Conservation (phyloP, 2,113 vertebrate species). For the Australoheros scitulus region DNA sequence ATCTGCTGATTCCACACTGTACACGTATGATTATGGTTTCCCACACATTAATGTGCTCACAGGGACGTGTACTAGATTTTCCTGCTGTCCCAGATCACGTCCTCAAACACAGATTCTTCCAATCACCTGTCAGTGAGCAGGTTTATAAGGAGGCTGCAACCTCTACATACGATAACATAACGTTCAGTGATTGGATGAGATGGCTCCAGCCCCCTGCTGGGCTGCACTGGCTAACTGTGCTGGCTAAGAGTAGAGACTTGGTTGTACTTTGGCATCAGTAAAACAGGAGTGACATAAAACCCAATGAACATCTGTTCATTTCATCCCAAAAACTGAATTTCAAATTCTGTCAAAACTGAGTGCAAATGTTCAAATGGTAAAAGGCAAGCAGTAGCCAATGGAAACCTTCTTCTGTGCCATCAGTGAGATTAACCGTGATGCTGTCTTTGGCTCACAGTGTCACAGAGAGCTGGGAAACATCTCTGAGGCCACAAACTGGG, state of each 20-base stretch:
- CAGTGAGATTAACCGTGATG: background rate
- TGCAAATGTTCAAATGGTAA: no score
- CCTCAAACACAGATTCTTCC: background rate
- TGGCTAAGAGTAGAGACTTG: no score
- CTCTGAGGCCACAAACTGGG: slow-evolving; percentile 84
- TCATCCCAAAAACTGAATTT: background rate
- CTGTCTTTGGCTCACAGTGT: slow-evolving; percentile 79
- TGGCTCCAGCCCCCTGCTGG: no score
- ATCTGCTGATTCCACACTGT: background rate
- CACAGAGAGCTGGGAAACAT: slow-evolving; percentile 88
- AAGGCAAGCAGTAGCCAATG: no score
- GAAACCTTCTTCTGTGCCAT: background rate
- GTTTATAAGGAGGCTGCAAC: background rate
- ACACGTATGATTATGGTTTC: background rate
- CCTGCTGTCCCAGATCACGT: background rate
- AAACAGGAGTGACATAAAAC: no score
- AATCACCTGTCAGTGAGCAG: background rate
- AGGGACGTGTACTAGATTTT: background rate
- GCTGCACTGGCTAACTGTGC: no score
- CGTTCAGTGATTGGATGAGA: no score
- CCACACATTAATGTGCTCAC: background rate
- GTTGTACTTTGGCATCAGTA: no score
- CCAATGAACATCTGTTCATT: no score
- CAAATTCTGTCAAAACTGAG: no score
- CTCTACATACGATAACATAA: rapidly evolving